These are phyloP conservation scores for Macroglossus sobrinus DNA, from an alignment of 2,113 vertebrate genomes.

Conservation along the genomic window DNA sequence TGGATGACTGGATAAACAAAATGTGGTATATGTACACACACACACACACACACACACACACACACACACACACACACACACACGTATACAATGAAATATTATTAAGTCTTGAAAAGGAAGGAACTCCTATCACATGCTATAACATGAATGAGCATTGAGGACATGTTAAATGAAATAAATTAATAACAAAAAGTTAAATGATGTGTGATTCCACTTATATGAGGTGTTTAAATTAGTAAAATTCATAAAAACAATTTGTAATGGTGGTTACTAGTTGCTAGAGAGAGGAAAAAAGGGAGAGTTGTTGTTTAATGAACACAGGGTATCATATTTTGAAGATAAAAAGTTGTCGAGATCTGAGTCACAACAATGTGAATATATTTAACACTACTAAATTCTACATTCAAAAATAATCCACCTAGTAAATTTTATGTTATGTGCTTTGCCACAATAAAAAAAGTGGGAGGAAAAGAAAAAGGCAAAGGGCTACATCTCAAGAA, in stretches of 20 bases:
- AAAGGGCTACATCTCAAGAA: background rate
- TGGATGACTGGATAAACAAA: background rate
- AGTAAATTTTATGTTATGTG: background rate
- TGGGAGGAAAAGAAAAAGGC: background rate
- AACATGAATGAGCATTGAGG: too few relatives aligned
- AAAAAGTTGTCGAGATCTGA: background rate
- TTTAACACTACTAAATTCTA: too few relatives aligned
- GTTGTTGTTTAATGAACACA: background rate
- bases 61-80: too few relatives aligned
- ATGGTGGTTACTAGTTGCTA: background rate
- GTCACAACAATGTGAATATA: background rate
- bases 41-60: too few relatives aligned
- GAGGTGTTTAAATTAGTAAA: background rate
- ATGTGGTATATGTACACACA: background rate
- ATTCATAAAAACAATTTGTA: background rate
- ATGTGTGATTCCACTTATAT: rapidly evolving
- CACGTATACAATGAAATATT: too few relatives aligned
- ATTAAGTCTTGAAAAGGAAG: background rate
- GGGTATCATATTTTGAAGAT: background rate
- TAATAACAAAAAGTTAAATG: background rate
- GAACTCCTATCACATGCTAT: background rate
- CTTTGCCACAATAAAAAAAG: background rate
- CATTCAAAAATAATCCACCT: background rate
- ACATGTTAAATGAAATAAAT: background rate
- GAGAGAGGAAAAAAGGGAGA: background rate